These are phyloP conservation scores for Porites lutea DNA, from an alignment of 64 coral and sea anemone genomes.

Conservation along the genomic window DNA sequence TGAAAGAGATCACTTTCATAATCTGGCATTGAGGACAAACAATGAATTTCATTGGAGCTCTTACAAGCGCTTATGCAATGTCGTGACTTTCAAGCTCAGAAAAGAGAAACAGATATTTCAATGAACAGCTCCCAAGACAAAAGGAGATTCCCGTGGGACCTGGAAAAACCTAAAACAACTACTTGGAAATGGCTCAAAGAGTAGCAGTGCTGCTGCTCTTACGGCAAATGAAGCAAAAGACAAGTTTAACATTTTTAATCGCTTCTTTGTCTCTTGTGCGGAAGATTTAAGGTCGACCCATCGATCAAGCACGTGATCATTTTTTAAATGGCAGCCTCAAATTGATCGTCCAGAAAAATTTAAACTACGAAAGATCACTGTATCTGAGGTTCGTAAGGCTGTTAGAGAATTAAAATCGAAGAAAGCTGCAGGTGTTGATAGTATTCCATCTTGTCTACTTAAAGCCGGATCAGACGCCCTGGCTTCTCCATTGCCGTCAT, in stretches of 20 bases:
- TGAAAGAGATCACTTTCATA: slow-evolving; percentile 60
- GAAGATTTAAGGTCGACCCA: neutral
- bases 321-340: slow-evolving; percentile 23
- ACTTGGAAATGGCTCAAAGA: slow-evolving; percentile 29
- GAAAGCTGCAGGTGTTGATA: slow-evolving; percentile 15
- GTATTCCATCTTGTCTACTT: slow-evolving; percentile 5
- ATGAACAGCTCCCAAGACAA: slow-evolving; percentile 33
- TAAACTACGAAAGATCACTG: neutral
- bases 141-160: slow-evolving; percentile 22
- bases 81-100: slow-evolving; percentile 44
- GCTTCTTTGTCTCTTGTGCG: slow-evolving; percentile 18
- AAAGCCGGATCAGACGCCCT: neutral
- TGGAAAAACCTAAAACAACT: slow-evolving; percentile 31
- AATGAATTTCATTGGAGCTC: slow-evolving; percentile 49
- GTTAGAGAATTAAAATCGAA: slow-evolving; percentile 30
- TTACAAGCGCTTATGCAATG: slow-evolving; percentile 31
- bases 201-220: neutral
- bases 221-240: slow-evolving; percentile 35
- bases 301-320: neutral
- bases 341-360: neutral
- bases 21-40: slow-evolving; percentile 58
- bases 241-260: slow-evolving; percentile 27
- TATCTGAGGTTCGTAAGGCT: slow-evolving; percentile 1
- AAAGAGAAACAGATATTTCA: slow-evolving; percentile 50
- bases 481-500: too few species aligned